These are phyloP conservation scores for Suricata suricatta DNA, from an alignment of 2,113 vertebrate genomes.

Conservation along the genomic window DNA sequence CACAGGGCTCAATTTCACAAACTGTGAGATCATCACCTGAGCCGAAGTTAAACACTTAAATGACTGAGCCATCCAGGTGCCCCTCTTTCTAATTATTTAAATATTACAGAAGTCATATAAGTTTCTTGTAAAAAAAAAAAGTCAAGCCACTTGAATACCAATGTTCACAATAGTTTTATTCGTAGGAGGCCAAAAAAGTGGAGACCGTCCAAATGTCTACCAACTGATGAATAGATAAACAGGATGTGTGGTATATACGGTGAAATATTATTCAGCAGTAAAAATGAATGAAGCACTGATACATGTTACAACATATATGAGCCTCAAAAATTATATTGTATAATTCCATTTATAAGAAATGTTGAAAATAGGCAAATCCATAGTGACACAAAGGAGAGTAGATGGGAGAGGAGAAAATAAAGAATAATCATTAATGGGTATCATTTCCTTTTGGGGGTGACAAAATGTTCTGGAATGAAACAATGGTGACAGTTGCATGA, in stretches of 20 bases:
- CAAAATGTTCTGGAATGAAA: background rate
- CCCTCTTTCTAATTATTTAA: background rate
- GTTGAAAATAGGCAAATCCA: background rate
- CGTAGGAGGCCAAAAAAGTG: background rate
- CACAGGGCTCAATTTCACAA: too few relatives aligned
- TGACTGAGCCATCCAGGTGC: too few relatives aligned
- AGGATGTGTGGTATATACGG: background rate
- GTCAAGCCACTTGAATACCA: background rate
- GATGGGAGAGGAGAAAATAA: background rate
- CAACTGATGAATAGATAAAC: background rate
- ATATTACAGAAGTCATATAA: background rate
- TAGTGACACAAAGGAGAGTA: background rate
- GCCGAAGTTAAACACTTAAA: too few relatives aligned
- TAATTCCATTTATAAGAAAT: background rate
- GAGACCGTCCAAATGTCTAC: background rate
- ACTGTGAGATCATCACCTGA: too few relatives aligned
- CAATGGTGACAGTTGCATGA: background rate
- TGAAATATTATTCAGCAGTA: background rate
- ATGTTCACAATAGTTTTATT: background rate
- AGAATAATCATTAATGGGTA: background rate
- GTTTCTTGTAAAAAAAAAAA: background rate
- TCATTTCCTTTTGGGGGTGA: background rate
- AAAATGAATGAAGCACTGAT: background rate
- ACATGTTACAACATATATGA: background rate
- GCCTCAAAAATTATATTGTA: background rate